Evolutionary conservation across 2,888 invertebrate genomes (phyloP), one percentile per base, ranked within the genome.

Genomic region (Eilema griseolum): DNA sequence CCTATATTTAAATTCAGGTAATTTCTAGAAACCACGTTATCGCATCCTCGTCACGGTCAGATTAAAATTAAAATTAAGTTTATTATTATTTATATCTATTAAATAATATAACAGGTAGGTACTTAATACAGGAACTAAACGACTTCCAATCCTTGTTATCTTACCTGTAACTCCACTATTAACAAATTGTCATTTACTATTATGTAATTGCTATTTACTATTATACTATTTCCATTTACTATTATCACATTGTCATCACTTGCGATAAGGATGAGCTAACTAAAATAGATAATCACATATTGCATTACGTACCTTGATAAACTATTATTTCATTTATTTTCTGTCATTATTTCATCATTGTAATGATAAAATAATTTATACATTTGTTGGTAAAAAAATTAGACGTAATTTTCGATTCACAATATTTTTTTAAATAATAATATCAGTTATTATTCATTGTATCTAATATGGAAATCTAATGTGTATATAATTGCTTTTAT

Each of bases 361-460:
- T 31, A 61, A 61, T 37, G 61, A 37, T 23, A 33, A 61, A 23
- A 37, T 61, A 37, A 61, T 61, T 61, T 5, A 14, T 33, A 46
- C 28, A 23, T 23, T 46, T 31, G 46, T 67, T 28, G 23, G 33
- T 59, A 20, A 67, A 67, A 46, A n/a, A 61, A 61, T 52, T 16
- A 20, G 33, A 24, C 2, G 14, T 56, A 61, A 61, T 52, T 26
- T 3, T 37, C 14, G 28, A 46, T 61, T 59, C 20, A 52, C 28
- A 31, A 46, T 31, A 67, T 31, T 61, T 61, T 67, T 61, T 46
- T 31, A 12, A 56, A 33, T 62, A 4, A 37, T 11, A 66, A 41
- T 57, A 59, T 26, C 20, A 37, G 20, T 66, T 20, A 33, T 24
- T 12, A 65, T n/a, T 46, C 46, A 46, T 46, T 20, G 20, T 46